Evolutionary conservation across 2,113 vertebrate genomes (phyloP), one percentile per base, ranked within the genome.

Genomic region (Nycticebus coucang): DNA sequence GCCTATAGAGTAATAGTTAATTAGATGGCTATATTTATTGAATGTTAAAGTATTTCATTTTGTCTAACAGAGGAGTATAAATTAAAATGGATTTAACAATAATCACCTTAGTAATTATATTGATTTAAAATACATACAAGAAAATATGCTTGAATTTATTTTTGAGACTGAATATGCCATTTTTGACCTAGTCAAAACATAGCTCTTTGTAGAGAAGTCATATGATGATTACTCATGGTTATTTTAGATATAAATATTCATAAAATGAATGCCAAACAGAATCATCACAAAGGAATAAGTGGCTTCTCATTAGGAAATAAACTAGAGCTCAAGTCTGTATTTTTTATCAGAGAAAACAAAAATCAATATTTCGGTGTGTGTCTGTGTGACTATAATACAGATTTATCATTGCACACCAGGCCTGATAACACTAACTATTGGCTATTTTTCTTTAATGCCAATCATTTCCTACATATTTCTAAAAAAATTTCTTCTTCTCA

Each of bases 321-420:
- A 53, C 7, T 72, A 84, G 59, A 83, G 69, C 15, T 68, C 30
- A 75, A 2, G 53, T 78, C 24, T 87, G 21, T 77, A 82, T 59
- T 95, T 93, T 93, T 93, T 87, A 72, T 80, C 13, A 87, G 55
- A 82, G 78, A 72, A 83, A 87, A 74, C 17, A 64, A 62, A 94
- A 90, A 81, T 89, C 78, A 57, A 21, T 81, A 37, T 71, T 74
- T 78, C 12, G 24, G 15, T 78, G 14, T 79, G 28, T 85, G 4
- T 60, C 10, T 78, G 1, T 92, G 41, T 89, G 53, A 82, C 66
- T 26, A 60, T 15, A 64, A 59, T 66, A 79, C 66, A 55, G 22
- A 59, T 50, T 41, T 12, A 41, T 33, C 41, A 17, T 6, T 53
- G 18, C 17, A 64, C 5, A 59, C 62, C 1, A n/a, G 68, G 7